Conservation (phyloP, 1,140 invertebrate species). For the Phortica variegata region DNA sequence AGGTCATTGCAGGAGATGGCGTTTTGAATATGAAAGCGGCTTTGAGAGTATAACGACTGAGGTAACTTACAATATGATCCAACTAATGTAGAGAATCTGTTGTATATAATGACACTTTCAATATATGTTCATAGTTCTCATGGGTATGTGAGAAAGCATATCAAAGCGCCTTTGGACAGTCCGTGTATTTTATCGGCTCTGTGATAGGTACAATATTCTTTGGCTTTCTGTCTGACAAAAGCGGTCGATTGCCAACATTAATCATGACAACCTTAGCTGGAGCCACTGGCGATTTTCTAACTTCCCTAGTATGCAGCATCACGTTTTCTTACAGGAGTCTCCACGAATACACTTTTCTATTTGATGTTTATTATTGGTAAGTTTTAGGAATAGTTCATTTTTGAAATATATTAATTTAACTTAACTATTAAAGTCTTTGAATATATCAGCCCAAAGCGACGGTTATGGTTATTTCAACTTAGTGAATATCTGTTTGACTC, state of each 20-base stretch:
- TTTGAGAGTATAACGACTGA: slow-evolving; percentile 62
- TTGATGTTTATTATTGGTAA: slow-evolving; percentile 65
- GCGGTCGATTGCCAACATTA: slow-evolving; percentile 61
- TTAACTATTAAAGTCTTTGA: slow-evolving; percentile 58
- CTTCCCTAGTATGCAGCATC: slow-evolving; percentile 58
- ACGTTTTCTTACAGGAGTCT: slow-evolving; percentile 61
- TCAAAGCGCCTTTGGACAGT: slow-evolving; percentile 61
- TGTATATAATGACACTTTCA: slow-evolving; percentile 23
- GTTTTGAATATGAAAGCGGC: slow-evolving; percentile 57
- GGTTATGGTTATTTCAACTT: too few species aligned
- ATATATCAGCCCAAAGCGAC: slow-evolving; percentile 61
- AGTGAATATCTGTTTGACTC: too few species aligned
- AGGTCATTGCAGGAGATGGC: slow-evolving; percentile 55
- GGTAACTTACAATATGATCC: too few species aligned
- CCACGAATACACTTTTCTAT: slow-evolving; percentile 63
- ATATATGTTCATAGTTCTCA: slow-evolving; percentile 51
- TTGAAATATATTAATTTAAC: neutral
- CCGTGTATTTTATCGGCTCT: slow-evolving; percentile 63
- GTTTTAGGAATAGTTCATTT: slow-evolving; percentile 1
- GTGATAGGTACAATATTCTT: slow-evolving; percentile 61
- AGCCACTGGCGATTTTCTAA: slow-evolving; percentile 60
- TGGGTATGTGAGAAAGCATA: slow-evolving; percentile 64
- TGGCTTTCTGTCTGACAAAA: slow-evolving; percentile 61
- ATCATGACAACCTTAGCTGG: slow-evolving; percentile 59
- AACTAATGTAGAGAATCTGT: neutral